These are phyloP conservation scores for Cyphomyrus plagiostoma DNA, from an alignment of 2,113 vertebrate species.

Conservation along the genomic window DNA sequence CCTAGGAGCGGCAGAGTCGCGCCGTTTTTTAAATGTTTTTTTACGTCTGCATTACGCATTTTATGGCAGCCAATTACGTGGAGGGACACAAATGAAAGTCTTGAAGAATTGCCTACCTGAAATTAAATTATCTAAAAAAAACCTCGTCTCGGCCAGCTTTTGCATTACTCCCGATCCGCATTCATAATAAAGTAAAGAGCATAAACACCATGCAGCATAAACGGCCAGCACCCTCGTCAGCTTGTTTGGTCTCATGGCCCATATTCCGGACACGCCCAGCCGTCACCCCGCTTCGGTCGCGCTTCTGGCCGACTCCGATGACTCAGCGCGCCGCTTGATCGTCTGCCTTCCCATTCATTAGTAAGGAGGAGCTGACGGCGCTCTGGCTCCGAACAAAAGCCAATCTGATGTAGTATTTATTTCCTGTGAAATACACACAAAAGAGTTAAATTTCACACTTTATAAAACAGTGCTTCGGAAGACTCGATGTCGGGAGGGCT, in stretches of 20 bases:
- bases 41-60: background rate
- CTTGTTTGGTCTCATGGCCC: background rate
- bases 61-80: background rate
- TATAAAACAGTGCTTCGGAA: background rate
- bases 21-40: background rate
- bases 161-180: background rate
- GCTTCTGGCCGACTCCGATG: background rate
- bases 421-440: background rate
- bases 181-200: background rate
- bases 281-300: background rate
- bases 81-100: background rate
- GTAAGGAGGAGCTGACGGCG: background rate
- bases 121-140: background rate
- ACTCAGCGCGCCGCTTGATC: background rate
- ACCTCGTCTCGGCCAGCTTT: background rate
- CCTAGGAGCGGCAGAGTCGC: background rate
- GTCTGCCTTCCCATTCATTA: background rate
- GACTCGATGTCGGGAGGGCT: background rate
- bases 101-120: background rate
- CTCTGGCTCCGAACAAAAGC: background rate
- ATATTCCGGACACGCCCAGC: background rate
- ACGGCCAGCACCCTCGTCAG: background rate
- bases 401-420: slow-evolving; percentile 2
- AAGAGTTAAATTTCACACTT: background rate
- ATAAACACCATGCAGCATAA: background rate